phyloP scores from a whole-genome alignment of 2,113 vertebrate species.

The Argyrosomus japonicus region DNA sequence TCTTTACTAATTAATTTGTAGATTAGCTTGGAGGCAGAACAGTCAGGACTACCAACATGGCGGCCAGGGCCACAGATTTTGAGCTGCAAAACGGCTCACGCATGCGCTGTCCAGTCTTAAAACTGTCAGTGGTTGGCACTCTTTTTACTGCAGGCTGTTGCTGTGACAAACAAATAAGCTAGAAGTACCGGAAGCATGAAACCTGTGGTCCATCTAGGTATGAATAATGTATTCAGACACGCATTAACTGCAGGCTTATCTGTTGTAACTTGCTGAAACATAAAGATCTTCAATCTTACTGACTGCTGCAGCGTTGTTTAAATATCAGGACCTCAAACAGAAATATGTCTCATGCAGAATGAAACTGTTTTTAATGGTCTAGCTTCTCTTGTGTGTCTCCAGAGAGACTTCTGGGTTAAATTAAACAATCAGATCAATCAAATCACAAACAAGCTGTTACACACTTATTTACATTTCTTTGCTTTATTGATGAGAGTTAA shows the following conservation, averaged over 20 bases:
- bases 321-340: background rate
- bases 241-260: background rate
- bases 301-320: background rate
- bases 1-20: no score
- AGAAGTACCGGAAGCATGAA: background rate
- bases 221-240: constrained; percentile 29
- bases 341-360: background rate
- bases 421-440: no score
- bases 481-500: no score
- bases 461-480: no score
- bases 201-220: background rate
- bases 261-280: background rate
- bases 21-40: no score
- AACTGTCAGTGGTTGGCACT: background rate
- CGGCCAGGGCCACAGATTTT: no score
- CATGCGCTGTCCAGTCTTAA: no score
- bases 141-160: background rate
- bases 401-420: no score
- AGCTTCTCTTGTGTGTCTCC: background rate
- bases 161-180: background rate
- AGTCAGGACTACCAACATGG: no score
- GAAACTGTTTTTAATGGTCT: background rate
- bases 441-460: no score
- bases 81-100: no score
- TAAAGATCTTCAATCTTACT: background rate